These are phyloP conservation scores for Shargacucullia verbasci DNA, from an alignment of 2,888 invertebrate species.

Conservation along the genomic window DNA sequence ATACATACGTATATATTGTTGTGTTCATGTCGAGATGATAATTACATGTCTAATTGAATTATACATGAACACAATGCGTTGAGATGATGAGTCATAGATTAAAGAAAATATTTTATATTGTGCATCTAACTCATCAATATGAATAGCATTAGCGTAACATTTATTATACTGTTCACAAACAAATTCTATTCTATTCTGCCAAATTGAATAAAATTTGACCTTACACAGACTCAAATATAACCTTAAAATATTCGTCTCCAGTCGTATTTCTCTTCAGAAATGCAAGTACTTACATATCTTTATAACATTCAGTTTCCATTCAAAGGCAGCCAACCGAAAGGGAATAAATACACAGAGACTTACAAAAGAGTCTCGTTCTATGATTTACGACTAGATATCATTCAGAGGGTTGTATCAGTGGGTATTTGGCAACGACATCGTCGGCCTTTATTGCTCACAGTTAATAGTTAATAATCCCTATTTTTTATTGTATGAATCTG, in stretches of 20 bases:
- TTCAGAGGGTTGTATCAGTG: constrained; percentile 58
- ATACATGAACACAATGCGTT: no score
- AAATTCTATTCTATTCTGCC: no score
- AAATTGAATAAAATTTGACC: no score
- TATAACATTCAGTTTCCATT: constrained; percentile 63
- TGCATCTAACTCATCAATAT: no score
- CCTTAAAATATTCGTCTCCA: constrained; percentile 7
- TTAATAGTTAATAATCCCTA: constrained; percentile 56
- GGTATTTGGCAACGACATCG: constrained; percentile 51
- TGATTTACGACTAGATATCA: constrained; percentile 74
- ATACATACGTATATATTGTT: no score
- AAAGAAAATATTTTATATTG: no score
- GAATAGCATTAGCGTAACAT: no score
- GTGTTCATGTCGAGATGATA: no score
- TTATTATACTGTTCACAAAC: no score
- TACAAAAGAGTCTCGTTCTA: constrained; percentile 61
- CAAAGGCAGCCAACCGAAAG: constrained; percentile 58
- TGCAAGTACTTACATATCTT: constrained; percentile 54
- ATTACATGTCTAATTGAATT: no score
- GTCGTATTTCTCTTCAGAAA: constrained; percentile 26
- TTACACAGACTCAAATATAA: no score
- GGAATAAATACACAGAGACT: constrained; percentile 63
- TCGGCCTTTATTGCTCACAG: constrained; percentile 45
- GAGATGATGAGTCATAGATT: no score
- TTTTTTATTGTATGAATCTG: constrained; percentile 39